phyloP scores from a whole-genome alignment of 2,888 invertebrate species.

The Drosophila acutilabella region DNA sequence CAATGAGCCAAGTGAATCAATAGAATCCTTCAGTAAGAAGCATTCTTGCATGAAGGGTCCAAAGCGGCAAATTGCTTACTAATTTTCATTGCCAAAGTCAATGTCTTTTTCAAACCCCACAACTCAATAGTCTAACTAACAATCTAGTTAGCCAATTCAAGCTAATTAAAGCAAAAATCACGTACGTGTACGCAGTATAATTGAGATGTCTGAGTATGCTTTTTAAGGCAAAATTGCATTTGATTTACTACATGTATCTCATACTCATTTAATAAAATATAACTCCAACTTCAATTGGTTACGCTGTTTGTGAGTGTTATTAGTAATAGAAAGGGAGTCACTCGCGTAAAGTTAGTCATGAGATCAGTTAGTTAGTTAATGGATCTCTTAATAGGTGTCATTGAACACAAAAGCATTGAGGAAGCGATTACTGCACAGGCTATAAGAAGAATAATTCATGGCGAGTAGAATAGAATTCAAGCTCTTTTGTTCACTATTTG shows the following conservation, averaged over 20 bases:
- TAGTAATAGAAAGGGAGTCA: constrained; percentile 67
- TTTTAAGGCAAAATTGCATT: constrained; percentile 55
- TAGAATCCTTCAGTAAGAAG: constrained; percentile 53
- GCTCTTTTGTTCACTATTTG: constrained; percentile 1
- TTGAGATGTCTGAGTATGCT: constrained; percentile 57
- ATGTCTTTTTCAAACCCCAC: constrained; percentile 29
- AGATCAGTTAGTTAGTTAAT: constrained; percentile 63
- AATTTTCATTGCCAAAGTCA: constrained; percentile 74
- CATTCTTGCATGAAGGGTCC: constrained; percentile 76
- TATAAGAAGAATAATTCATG: constrained; percentile 8
- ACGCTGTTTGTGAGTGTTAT: constrained; percentile 25
- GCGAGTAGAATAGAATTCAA: constrained; percentile 2
- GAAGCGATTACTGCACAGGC: constrained; percentile 40
- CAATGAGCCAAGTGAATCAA: constrained; percentile 23
- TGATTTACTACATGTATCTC: constrained; percentile 32
- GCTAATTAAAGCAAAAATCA: constrained; percentile 65
- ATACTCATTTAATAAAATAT: background rate
- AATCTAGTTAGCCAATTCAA: constrained; percentile 15
- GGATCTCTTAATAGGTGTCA: constrained; percentile 45
- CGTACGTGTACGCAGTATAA: constrained; percentile 59
- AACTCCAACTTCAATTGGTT: constrained; percentile 13
- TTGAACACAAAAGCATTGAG: constrained; percentile 52
- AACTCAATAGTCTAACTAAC: constrained; percentile 11
- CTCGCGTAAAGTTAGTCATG: constrained; percentile 50
- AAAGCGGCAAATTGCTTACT: constrained; percentile 11